These are phyloP conservation scores for Dendronephthya gigantea DNA, from an alignment of 64 coral and sea anemone species.

Conservation along the genomic window DNA sequence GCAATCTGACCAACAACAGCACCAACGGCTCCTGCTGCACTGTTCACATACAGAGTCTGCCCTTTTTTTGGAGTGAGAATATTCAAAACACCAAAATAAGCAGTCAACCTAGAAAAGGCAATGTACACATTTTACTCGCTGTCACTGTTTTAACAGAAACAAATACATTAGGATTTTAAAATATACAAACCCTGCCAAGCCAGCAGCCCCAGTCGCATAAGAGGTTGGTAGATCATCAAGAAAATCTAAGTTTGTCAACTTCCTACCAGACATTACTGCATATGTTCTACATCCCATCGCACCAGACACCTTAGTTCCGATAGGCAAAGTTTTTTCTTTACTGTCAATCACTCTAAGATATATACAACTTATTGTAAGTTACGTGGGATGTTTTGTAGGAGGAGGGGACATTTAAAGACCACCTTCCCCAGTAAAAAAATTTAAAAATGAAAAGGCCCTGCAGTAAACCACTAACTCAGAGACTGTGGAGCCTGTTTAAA, in stretches of 20 bases:
- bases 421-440: too few species aligned
- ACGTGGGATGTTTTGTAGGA: too few species aligned
- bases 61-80: not conserved
- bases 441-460: too few species aligned
- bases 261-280: not conserved
- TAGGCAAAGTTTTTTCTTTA: not conserved
- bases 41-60: not conserved
- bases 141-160: not conserved
- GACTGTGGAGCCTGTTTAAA: too few species aligned
- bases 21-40: slow-evolving; percentile 5
- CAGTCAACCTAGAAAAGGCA: not conserved
- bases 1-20: slow-evolving; percentile 9
- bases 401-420: too few species aligned
- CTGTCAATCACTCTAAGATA: slow-evolving; percentile 1
- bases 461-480: too few species aligned
- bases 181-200: not conserved
- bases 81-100: slow-evolving; percentile 5
- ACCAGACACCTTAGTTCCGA: not conserved
- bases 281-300: not conserved
- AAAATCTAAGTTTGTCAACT: not conserved
- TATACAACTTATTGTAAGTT: not conserved
- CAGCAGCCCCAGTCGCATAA: not conserved
- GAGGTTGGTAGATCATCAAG: not conserved
- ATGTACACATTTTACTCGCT: not conserved
- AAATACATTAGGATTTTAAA: not conserved